phyloP scores from a whole-genome alignment of 2,113 vertebrate species.

The Campylomormyrus tamandua region DNA sequence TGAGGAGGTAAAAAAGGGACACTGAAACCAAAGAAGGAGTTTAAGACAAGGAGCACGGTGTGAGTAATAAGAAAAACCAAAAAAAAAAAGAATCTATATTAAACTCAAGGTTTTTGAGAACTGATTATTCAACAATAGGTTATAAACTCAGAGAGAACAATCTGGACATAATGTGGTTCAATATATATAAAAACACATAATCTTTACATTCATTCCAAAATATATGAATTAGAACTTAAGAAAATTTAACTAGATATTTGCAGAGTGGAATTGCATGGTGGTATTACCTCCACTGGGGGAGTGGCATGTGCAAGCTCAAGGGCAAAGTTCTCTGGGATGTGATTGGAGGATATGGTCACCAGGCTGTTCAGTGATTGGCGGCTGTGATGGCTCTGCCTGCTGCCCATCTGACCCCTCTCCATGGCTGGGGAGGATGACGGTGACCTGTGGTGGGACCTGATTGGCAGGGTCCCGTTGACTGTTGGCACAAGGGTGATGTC shows the following conservation, averaged over 20 bases:
- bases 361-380: constrained; percentile 94
- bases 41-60: not conserved
- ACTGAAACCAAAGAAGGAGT: not conserved
- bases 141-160: not conserved
- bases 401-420: constrained; percentile 85
- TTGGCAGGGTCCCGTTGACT: constrained; percentile 84
- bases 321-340: constrained; percentile 90
- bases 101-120: not conserved
- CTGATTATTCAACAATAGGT: not conserved
- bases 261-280: not conserved
- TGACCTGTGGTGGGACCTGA: constrained; percentile 85
- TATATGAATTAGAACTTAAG: not conserved
- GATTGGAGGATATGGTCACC: constrained; percentile 95
- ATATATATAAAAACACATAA: constrained; percentile 34
- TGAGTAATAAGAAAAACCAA: constrained; percentile 52
- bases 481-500: constrained; percentile 93
- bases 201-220: constrained; percentile 26
- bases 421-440: constrained; percentile 79
- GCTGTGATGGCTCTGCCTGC: constrained; percentile 86
- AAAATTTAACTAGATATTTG: not conserved
- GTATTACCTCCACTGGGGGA: constrained; percentile 91
- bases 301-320: constrained; percentile 89
- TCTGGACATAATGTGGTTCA: not conserved
- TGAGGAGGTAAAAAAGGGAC: not conserved
- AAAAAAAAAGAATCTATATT: constrained; percentile 50